Conservation (phyloP, 2,888 invertebrate genomes). For the Hydraecia micacea region DNA sequence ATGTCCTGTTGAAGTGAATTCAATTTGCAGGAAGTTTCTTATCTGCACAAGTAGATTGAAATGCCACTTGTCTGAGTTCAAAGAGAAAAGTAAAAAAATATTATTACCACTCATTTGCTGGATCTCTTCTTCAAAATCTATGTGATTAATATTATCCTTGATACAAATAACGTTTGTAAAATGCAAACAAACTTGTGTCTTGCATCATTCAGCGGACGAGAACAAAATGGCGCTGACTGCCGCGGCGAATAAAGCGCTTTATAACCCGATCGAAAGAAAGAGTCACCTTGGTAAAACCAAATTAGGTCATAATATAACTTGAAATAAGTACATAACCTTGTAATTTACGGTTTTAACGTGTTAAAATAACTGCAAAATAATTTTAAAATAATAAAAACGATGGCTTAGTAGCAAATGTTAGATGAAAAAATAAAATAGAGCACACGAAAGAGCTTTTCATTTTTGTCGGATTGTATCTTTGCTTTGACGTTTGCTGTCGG, state of each 20-base stretch:
- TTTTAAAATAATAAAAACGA: background rate
- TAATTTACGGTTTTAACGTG: background rate
- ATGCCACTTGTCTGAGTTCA: slow-evolving; percentile 19
- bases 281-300: slow-evolving; percentile 33
- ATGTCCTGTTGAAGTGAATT: slow-evolving; percentile 45
- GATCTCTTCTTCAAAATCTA: slow-evolving; percentile 52
- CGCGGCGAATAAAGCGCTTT: slow-evolving; percentile 86
- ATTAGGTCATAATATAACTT: background rate
- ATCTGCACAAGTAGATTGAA: slow-evolving; percentile 24
- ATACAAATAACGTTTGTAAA: slow-evolving; percentile 23
- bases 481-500: slow-evolving; percentile 71
- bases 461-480: slow-evolving; percentile 63
- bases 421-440: background rate
- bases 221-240: slow-evolving; percentile 88
- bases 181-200: slow-evolving; percentile 75
- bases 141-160: slow-evolving; percentile 30
- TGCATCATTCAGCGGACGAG: slow-evolving; percentile 86
- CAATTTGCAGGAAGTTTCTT: slow-evolving; percentile 54
- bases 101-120: slow-evolving; percentile 66
- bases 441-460: slow-evolving; percentile 35
- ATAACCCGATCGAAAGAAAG: slow-evolving; percentile 77
- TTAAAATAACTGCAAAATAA: background rate
- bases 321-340: background rate
- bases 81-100: slow-evolving; percentile 39
- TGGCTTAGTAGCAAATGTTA: background rate